Base-by-base conservation (phyloP, 2,888 invertebrate genomes). In the Lathronympha strigana region DNA sequence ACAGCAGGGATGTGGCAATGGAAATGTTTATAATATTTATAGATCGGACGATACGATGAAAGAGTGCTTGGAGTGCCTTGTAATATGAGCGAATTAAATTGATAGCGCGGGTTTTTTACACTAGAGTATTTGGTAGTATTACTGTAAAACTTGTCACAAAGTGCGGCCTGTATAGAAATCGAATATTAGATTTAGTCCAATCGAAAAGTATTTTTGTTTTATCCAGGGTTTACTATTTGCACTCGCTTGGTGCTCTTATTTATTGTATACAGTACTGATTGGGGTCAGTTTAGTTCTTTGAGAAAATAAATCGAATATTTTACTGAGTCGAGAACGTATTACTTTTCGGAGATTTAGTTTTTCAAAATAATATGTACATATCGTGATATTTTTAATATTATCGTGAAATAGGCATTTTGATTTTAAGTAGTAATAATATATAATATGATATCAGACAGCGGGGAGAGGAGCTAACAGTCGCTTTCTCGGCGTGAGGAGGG, bases 371-470 rank as follows among this genome's bases (percentile, higher is more conserved):
- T 57, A 43, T 91, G 90, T 91, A 91, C 88, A 91, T 91, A 91
- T 86, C 90, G 91, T 91, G 91, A 91, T 91, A 91, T 90, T 89
- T 89, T 64, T 88, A 89, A 87, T 90, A 87, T 88, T 89, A 90
- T 84, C 83, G 81, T 87, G 84, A 80, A 84, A 84, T 90, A 89
- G 83, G 84, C 81, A 80, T 82, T n/a, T 78, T 79, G 84, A 83
- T 87, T 81, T 82, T 85, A 83, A 84, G 84, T 78, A 72, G 82
- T 86, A 84, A 84, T 78, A 72, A 73, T 73, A 70, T 71, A 71
- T 71, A 78, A 75, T 76, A 73, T 74, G 75, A 77, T 81, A 79
- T 82, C 78, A 76, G 82, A 78, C 80, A 80, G 81, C 78, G 79
- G n/a, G n/a, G 72, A 72, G 77, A 58, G 79, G 79, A 81, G 77